Percentiles rank a stretch among this genome's conserved stretches.
phyloP scores from a whole-genome alignment of 2,797 vertebrate species.

The Gymnothorax reevesii region DNA sequence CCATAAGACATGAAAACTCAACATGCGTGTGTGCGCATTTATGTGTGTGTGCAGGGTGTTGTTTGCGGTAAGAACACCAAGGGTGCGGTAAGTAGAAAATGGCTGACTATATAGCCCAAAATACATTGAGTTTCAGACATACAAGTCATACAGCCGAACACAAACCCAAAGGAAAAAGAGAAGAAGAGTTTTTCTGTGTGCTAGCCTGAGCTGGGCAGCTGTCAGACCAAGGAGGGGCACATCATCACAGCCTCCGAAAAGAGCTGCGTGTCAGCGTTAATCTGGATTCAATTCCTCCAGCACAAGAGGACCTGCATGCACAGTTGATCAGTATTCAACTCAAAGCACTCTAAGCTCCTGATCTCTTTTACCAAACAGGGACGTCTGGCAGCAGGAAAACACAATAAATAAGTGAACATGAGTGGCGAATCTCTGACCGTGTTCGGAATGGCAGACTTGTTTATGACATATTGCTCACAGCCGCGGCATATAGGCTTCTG shows the following conservation, averaged over 20 bases:
- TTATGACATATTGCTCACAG: too few relatives aligned
- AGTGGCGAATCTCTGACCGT: neutral
- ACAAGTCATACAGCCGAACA: neutral
- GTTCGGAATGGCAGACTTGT: too few relatives aligned
- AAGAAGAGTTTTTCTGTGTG: neutral
- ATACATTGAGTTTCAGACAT: neutral
- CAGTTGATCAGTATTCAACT: conserved; percentile 28
- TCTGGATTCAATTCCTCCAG: conserved; percentile 18
- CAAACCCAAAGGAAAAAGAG: neutral
- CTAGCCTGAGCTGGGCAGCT: too few relatives aligned
- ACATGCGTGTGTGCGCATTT: too few relatives aligned
- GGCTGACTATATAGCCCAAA: neutral
- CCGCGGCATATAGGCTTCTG: too few relatives aligned
- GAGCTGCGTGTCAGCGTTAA: conserved; percentile 14
- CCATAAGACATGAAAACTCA: too few relatives aligned
- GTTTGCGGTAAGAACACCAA: neutral
- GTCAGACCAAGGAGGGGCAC: neutral
- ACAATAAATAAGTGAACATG: conserved; percentile 24
- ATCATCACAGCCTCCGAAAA: conserved; percentile 4
- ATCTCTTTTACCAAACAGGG: conserved; percentile 7
- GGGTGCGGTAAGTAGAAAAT: neutral
- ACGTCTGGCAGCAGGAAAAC: conserved; percentile 31
- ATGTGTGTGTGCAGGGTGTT: neutral
- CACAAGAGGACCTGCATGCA: neutral
- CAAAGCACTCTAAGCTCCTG: conserved; percentile 24